These are phyloP conservation scores for Trilocha varians DNA, from an alignment of 2,888 invertebrate genomes.

Conservation along the genomic window DNA sequence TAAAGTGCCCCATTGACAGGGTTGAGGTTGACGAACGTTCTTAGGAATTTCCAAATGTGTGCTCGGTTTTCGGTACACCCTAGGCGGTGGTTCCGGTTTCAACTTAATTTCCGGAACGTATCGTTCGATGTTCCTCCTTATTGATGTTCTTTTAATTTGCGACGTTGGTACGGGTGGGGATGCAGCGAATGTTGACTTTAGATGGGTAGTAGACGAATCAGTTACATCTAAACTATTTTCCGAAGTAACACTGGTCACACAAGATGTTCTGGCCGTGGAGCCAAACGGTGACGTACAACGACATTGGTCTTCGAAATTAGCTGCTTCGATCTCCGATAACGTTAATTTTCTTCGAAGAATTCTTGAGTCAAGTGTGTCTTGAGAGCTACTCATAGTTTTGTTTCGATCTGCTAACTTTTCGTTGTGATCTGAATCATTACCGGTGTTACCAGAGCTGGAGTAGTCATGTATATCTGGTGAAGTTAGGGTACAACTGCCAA, in stretches of 20 bases:
- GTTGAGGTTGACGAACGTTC: conserved; percentile 54
- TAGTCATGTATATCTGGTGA: conserved; percentile 76
- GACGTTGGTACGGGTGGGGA: conserved; percentile 57
- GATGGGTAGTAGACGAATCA: conserved; percentile 65
- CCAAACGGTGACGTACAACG: conserved; percentile 82
- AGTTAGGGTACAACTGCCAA: conserved; percentile 84
- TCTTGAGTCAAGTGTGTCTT: conserved; percentile 34
- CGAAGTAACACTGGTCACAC: conserved; percentile 71
- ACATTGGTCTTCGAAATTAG: conserved; percentile 79
- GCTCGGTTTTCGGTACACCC: conserved; percentile 60
- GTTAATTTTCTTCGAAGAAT: conserved; percentile 55
- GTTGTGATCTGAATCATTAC: conserved; percentile 51
- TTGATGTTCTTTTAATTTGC: conserved; percentile 67
- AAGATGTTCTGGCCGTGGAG: conserved; percentile 80
- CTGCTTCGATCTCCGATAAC: conserved; percentile 72
- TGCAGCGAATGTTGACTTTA: conserved; percentile 65
- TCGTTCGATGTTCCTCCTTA: conserved; percentile 52
- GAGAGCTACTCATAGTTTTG: conserved; percentile 35
- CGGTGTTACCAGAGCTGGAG: conserved; percentile 30
- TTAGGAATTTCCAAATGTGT: conserved; percentile 61
- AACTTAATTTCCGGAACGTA: conserved; percentile 57
- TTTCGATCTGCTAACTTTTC: conserved; percentile 37
- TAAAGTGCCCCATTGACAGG: conserved; percentile 65
- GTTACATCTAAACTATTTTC: conserved; percentile 72
- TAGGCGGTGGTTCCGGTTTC: conserved; percentile 63